A percentile compares a stretch with the other conserved stretches of the same genome.
phyloP scores from a whole-genome alignment of 1,140 invertebrate species.

The Oncopeltus fasciatus region DNA sequence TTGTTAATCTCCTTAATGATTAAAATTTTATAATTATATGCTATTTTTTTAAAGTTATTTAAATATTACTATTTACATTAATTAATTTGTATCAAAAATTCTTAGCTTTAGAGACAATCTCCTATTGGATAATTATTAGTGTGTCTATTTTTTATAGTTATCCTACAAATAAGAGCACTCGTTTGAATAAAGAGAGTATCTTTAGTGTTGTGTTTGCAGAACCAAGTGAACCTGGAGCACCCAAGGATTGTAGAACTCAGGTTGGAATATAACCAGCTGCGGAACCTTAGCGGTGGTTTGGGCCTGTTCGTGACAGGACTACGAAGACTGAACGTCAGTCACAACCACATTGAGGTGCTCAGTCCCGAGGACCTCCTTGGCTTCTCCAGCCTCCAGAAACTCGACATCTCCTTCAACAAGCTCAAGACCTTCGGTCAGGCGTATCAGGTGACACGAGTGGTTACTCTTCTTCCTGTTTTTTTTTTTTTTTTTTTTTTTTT shows the following conservation, averaged over 20 bases:
- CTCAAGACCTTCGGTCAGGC: slow-evolving; percentile 59
- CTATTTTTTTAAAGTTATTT: no score
- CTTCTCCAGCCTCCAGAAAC: slow-evolving; percentile 47
- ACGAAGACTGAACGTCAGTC: slow-evolving; percentile 51
- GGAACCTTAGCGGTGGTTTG: slow-evolving; percentile 51
- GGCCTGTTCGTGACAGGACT: slow-evolving; percentile 46
- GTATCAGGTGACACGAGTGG: no score
- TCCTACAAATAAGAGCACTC: neutral
- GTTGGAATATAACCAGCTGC: slow-evolving; percentile 54
- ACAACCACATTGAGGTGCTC: slow-evolving; percentile 54
- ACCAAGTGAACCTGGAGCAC: slow-evolving; percentile 36
- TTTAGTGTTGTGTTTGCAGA: neutral
- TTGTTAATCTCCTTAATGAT: no score
- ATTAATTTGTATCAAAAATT: no score
- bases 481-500: no score
- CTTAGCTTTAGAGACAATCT: no score
- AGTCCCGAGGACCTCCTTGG: slow-evolving; percentile 57
- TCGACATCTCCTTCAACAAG: slow-evolving; percentile 62
- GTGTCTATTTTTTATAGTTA: neutral
- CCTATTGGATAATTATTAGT: no score
- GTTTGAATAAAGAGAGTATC: neutral
- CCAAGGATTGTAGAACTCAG: slow-evolving; percentile 49
- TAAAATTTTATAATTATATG: no score
- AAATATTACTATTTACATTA: no score
- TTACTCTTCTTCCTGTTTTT: no score